These are phyloP conservation scores for Andrena hattorfiana DNA, from an alignment of 2,888 invertebrate genomes.

Conservation along the genomic window DNA sequence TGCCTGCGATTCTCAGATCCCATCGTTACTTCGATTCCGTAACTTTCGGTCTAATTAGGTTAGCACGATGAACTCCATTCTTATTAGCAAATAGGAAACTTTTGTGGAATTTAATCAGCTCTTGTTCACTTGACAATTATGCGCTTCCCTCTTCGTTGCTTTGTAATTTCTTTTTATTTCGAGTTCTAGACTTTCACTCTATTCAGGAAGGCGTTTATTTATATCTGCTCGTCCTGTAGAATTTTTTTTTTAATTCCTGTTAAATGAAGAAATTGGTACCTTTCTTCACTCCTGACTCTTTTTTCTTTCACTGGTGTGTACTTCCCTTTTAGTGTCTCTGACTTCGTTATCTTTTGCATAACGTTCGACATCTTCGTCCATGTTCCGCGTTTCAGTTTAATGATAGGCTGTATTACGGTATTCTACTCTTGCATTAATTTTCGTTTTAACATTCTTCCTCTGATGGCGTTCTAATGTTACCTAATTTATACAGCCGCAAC, in stretches of 20 bases:
- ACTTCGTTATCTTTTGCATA: slow-evolving; percentile 1
- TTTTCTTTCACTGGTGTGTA: not conserved
- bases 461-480: not conserved
- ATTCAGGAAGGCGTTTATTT: not conserved
- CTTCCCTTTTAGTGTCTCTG: not conserved
- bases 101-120: slow-evolving; percentile 19
- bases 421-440: not conserved
- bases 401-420: not conserved
- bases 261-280: no score
- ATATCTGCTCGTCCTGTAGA: not conserved
- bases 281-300: not conserved
- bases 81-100: slow-evolving; percentile 21
- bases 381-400: not conserved
- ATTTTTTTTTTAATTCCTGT: not conserved
- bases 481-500: not conserved
- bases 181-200: not conserved
- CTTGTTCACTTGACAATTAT: slow-evolving; percentile 23
- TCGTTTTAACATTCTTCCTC: not conserved
- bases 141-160: not conserved
- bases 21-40: slow-evolving; percentile 14
- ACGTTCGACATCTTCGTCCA: not conserved
- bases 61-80: slow-evolving; percentile 1
- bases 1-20: not conserved
- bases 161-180: not conserved
- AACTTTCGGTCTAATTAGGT: slow-evolving; percentile 10